A percentile compares a stretch with the other conserved stretches of the same genome.
phyloP scores from a whole-genome alignment of 2,888 invertebrate species.

The Chymomyza caudatula region DNA sequence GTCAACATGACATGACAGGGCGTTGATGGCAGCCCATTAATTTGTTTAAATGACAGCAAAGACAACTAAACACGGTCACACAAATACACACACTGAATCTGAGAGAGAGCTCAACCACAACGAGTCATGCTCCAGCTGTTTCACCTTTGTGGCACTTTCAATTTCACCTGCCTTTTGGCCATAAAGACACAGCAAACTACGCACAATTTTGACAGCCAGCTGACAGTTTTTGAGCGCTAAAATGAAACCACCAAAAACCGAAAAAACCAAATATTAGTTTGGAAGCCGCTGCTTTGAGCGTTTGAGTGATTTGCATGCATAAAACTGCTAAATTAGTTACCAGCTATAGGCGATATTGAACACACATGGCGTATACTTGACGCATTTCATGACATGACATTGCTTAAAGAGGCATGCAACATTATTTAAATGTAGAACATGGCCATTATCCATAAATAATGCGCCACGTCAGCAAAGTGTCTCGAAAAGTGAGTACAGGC shows the following conservation, averaged over 20 bases:
- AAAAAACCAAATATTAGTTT: background rate
- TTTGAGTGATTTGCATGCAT: conserved; percentile 40
- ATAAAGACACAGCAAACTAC: conserved; percentile 16
- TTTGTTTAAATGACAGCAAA: conserved; percentile 53
- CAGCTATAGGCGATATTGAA: conserved; percentile 4
- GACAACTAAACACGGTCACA: background rate
- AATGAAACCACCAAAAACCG: conserved; percentile 9
- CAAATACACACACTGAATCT: conserved; percentile 1
- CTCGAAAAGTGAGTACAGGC: conserved; percentile 10
- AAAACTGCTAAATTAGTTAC: conserved; percentile 65
- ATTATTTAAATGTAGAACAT: conserved; percentile 29
- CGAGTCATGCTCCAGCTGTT: no score
- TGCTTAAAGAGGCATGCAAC: background rate
- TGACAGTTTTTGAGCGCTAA: conserved; percentile 18
- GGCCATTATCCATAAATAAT: conserved; percentile 46
- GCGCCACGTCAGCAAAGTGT: conserved; percentile 40
- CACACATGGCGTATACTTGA: conserved; percentile 22
- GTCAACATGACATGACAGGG: conserved; percentile 39
- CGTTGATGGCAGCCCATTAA: conserved; percentile 58
- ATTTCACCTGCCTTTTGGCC: conserved; percentile 17
- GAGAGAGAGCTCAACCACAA: conserved; percentile 2
- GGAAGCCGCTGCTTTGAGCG: background rate
- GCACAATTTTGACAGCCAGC: conserved; percentile 33
- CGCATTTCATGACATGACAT: conserved; percentile 21
- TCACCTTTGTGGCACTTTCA: conserved; percentile 23